Conservation (phyloP, 2,888 invertebrate genomes). For the Epiperipatus broadwayi region DNA sequence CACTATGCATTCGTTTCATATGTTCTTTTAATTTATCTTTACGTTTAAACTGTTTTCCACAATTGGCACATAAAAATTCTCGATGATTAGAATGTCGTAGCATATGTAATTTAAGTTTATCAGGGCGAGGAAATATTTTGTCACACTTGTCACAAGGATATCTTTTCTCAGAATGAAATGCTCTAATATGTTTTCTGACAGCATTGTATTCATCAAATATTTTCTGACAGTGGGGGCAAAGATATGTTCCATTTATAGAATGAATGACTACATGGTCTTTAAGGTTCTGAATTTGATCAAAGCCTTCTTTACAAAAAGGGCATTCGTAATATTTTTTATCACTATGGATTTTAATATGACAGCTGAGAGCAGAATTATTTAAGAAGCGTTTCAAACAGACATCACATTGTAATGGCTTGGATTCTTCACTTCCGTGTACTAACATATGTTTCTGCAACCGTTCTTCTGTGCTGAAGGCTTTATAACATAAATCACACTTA, state of each 20-base stretch:
- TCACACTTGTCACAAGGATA: slow-evolving; percentile 47
- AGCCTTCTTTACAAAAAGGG: slow-evolving; percentile 47
- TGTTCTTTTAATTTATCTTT: slow-evolving; percentile 55
- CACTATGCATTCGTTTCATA: slow-evolving; percentile 44
- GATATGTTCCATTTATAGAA: slow-evolving; percentile 41
- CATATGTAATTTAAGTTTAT: slow-evolving; percentile 51
- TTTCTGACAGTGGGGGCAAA: slow-evolving; percentile 48
- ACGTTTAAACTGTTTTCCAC: slow-evolving; percentile 55
- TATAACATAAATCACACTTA: slow-evolving; percentile 45
- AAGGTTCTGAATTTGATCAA: slow-evolving; percentile 42
- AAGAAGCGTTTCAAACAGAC: slow-evolving; percentile 45
- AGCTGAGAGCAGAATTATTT: slow-evolving; percentile 48
- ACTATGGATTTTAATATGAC: slow-evolving; percentile 49
- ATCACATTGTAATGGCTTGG: slow-evolving; percentile 47
- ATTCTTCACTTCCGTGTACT: slow-evolving; percentile 41
- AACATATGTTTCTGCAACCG: slow-evolving; percentile 43
- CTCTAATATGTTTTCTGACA: slow-evolving; percentile 50
- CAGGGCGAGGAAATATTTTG: slow-evolving; percentile 46
- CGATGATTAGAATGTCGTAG: slow-evolving; percentile 43
- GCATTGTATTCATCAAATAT: slow-evolving; percentile 46
- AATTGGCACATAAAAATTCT: slow-evolving; percentile 52
- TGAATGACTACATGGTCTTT: slow-evolving; percentile 47
- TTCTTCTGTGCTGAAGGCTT: slow-evolving; percentile 42
- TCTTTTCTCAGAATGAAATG: slow-evolving; percentile 47
- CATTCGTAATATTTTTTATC: slow-evolving; percentile 45